Evolutionary conservation across 1,140 invertebrate species (phyloP).

Genomic region (Argopecten irradians): DNA sequence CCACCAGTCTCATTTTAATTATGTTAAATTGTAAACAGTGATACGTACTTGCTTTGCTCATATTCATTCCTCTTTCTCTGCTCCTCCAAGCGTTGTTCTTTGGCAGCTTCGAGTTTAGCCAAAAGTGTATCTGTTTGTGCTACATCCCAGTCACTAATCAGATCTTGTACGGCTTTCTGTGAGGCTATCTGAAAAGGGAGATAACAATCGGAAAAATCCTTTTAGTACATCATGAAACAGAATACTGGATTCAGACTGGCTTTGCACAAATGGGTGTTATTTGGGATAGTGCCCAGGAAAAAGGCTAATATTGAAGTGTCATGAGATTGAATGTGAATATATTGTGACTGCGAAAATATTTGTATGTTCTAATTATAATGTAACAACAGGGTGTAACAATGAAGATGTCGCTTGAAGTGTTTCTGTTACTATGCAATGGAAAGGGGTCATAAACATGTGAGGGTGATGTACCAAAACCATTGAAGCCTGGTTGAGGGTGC

Average conservation of each 20-base stretch:
- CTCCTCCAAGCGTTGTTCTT: constrained; percentile 68
- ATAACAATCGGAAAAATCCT: background rate
- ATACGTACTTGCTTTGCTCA: constrained; percentile 67
- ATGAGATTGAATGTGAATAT: too few relatives aligned
- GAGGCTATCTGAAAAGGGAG: constrained; percentile 69
- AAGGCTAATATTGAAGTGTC: background rate
- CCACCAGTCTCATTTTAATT: background rate
- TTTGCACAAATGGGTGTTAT: background rate
- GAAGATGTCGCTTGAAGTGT: too few relatives aligned
- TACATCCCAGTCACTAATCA: constrained; percentile 74
- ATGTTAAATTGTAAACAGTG: too few relatives aligned
- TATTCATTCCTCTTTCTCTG: constrained; percentile 69
- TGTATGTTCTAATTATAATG: too few relatives aligned
- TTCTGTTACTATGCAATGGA: too few relatives aligned
- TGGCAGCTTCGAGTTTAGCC: constrained; percentile 68
- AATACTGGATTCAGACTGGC: too few relatives aligned
- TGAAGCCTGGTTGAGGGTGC: too few relatives aligned
- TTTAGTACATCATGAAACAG: background rate
- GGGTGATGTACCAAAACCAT: too few relatives aligned
- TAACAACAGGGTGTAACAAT: too few relatives aligned
- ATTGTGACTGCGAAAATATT: background rate
- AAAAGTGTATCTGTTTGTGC: constrained; percentile 70
- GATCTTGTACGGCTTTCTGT: constrained; percentile 60
- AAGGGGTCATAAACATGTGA: too few relatives aligned
- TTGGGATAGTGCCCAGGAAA: background rate